Base-by-base conservation (phyloP, 2,113 vertebrate genomes). In the Thalassarche chlororhynchos region DNA sequence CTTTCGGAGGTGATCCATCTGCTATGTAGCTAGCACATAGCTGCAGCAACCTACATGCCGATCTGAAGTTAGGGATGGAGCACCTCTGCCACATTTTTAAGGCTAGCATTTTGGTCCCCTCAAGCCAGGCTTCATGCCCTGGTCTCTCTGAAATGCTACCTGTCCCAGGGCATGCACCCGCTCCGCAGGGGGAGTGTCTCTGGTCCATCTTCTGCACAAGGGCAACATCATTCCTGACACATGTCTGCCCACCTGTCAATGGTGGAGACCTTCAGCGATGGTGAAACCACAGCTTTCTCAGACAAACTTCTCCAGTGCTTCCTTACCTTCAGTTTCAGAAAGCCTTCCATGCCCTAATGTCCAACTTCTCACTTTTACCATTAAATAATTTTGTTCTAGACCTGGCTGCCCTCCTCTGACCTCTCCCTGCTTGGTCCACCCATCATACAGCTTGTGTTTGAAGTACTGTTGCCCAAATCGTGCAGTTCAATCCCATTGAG, bases 1-100 rank as follows among this genome's bases (percentile, higher is more conserved):
- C 65, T 87, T 58, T 51, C 6, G 4, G 34, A 68, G 32, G 17
- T 12, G 9, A 8, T 81, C 72, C 69, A 15, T n/a, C 28, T 64
- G 66, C 61, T 31, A 2, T 2, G 17, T 26, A 2, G 32, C 0
- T 2, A 69, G 29, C 38, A 58, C 0, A 0, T 6, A 38, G 46
- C 55, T 66, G 51, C 70, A 79, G 55, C 24, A 44, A 26, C 51
- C 36, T 49, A 25, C 31, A 18, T 10, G 28, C 31, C 3, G 12
- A 25, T 44, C 21, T 31, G 42, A 62, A 78, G 17, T 12, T 2
- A 62, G 8, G 28, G n/a, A 62, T 32, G 28, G 12, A 82, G 9
- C 0, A 4, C 31, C 42, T 26, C 38, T 1, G 2, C 6, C 28
- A 7, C 6, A 7, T 62, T 70, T 70, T 80, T 58, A 28, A 54